These are phyloP conservation scores for Bellardia pandia DNA, from an alignment of 2,888 invertebrate genomes.

Conservation along the genomic window DNA sequence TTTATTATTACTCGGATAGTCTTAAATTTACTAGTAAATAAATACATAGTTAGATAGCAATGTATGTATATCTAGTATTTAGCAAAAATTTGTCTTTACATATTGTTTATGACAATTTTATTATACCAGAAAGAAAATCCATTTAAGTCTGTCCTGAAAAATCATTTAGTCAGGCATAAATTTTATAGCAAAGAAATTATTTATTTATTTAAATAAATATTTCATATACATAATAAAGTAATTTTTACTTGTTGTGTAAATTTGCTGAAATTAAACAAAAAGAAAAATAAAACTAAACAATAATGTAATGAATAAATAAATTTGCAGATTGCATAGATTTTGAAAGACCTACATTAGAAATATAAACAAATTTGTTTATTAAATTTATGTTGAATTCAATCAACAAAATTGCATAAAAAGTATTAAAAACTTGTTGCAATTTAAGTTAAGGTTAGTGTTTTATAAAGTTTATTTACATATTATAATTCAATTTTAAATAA, in stretches of 20 bases:
- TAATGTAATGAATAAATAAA: slow-evolving; percentile 33
- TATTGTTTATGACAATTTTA: slow-evolving; percentile 16
- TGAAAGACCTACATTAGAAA: background rate
- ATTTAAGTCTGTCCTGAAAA: slow-evolving; percentile 7
- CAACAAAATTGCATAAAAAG: background rate
- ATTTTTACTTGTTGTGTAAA: slow-evolving; percentile 42
- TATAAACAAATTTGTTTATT: slow-evolving; percentile 4
- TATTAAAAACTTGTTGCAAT: slow-evolving; percentile 1
- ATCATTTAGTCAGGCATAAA: slow-evolving; percentile 62
- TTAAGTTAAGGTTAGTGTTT: background rate
- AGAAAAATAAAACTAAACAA: background rate
- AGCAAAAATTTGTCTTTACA: slow-evolving; percentile 37
- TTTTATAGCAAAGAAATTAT: slow-evolving; percentile 52
- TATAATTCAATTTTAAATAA: background rate
- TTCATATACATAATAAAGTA: background rate
- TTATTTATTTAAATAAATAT: slow-evolving; percentile 49
- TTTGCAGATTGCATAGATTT: slow-evolving; percentile 15
- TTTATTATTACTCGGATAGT: slow-evolving; percentile 21
- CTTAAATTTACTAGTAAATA: background rate
- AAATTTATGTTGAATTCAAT: background rate
- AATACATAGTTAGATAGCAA: background rate
- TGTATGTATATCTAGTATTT: background rate
- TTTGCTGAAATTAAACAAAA: background rate
- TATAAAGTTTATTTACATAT: background rate
- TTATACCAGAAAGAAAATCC: slow-evolving; percentile 2